phyloP scores from a whole-genome alignment of 2,797 vertebrate species.

The Stomatorhinus walkeri region DNA sequence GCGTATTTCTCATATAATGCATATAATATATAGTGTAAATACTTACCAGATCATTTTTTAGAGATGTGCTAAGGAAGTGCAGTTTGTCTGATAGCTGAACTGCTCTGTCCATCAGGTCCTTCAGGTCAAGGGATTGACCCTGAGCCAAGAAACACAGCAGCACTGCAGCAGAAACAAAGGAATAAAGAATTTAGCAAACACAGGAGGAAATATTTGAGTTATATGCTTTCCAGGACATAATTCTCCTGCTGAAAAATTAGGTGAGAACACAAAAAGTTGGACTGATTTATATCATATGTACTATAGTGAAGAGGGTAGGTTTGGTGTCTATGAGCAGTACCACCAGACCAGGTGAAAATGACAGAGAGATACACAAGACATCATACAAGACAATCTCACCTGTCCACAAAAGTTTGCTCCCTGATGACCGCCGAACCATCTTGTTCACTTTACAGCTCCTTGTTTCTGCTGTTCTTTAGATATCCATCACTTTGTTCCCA shows the following conservation, averaged over 20 bases:
- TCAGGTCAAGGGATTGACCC: constrained; percentile 45
- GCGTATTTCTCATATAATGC: not conserved
- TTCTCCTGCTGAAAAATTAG: not conserved
- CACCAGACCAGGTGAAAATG: not conserved
- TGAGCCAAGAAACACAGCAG: constrained; percentile 39
- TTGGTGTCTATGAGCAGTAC: not conserved
- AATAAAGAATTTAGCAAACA: not conserved
- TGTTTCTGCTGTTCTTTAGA: constrained; percentile 16
- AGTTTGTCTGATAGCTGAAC: constrained; percentile 61
- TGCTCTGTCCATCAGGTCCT: constrained; percentile 58
- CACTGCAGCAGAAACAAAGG: constrained; percentile 19
- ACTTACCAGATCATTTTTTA: constrained; percentile 59
- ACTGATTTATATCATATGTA: not conserved
- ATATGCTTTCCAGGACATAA: too few relatives aligned
- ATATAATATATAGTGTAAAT: not conserved
- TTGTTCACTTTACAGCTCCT: constrained; percentile 17
- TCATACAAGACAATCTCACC: constrained; percentile 43
- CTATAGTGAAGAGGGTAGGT: not conserved
- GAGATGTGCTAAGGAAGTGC: constrained; percentile 58
- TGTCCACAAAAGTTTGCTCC: constrained; percentile 41
- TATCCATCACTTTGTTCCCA: not conserved
- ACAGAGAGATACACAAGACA: not conserved
- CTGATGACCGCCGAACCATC: constrained; percentile 40
- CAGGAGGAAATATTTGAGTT: not conserved
- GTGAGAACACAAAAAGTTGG: not conserved